phyloP scores from a whole-genome alignment of 2,888 invertebrate species.

The Trissoscelio sp. region DNA sequence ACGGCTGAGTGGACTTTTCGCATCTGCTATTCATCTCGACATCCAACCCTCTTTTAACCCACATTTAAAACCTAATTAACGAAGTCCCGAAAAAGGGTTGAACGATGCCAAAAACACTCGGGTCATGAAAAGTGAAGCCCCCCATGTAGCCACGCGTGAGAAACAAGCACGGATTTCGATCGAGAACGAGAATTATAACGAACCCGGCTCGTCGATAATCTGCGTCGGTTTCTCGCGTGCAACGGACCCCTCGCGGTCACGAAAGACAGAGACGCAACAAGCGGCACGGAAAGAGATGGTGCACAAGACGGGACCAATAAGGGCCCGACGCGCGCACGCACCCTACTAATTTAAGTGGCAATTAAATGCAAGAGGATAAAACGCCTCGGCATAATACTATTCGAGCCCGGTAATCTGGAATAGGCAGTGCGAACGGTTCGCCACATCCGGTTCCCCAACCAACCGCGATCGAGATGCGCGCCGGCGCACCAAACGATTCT shows the following conservation, averaged over 20 bases:
- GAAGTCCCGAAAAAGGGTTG: conserved; percentile 14
- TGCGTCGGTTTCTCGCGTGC: conserved; percentile 54
- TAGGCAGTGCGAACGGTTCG: conserved; percentile 60
- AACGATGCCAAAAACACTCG: conserved; percentile 25
- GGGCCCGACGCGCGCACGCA: conserved; percentile 46
- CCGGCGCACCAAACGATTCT: conserved; percentile 42
- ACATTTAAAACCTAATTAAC: conserved; percentile 48
- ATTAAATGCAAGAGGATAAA: conserved; percentile 46
- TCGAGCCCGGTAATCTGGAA: conserved; percentile 34
- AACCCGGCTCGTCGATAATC: conserved; percentile 55
- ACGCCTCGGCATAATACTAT: conserved; percentile 43
- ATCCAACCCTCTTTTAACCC: conserved; percentile 9
- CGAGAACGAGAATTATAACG: conserved; percentile 44
- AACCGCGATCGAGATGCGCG: conserved; percentile 59
- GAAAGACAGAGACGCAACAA: not conserved
- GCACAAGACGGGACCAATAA: conserved; percentile 40
- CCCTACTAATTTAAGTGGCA: conserved; percentile 58
- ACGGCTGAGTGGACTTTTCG: not conserved
- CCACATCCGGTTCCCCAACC: conserved; percentile 65
- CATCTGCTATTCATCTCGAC: conserved; percentile 1
- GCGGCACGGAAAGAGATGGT: conserved; percentile 1
- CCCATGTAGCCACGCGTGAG: conserved; percentile 58
- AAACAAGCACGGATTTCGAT: conserved; percentile 39
- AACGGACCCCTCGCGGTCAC: conserved; percentile 37
- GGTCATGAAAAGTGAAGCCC: conserved; percentile 41